Base-by-base conservation (phyloP, 2,113 vertebrate species). In the Pachypanchax playfairii region DNA sequence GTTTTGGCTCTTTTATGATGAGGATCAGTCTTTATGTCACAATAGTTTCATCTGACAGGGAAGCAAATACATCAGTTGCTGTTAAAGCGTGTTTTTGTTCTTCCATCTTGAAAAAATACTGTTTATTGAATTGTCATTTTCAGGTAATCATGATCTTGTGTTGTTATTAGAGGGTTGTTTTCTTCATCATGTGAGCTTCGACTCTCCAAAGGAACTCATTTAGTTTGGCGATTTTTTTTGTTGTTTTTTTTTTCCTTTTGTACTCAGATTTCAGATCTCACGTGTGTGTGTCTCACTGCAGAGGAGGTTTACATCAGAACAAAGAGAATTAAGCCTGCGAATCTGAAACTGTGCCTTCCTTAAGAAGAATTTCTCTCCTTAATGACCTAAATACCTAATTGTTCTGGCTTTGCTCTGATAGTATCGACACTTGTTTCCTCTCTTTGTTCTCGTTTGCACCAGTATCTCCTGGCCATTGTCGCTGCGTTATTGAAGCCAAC, bases 371-470 rank as follows among this genome's bases (percentile, higher is more conserved):
- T 75, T 52, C 63, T 55, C 14, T 26, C 38, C 55, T 59, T 71
- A 63, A 74, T 74, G 62, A 65, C 68, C 48, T 18, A 69, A 39
- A 65, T 48, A 21, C 17, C 53, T 60, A 24, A 64, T 63, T 65
- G 31, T 5, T 33, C 49, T 44, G 49, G 56, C 69, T 65, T 56
- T 42, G 26, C 26, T 62, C 54, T 48, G 42, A 79, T 46, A 50
- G 31, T 60, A 66, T 62, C 38, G 48, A 59, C 55, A 73, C 54
- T 31, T n/a, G n/a, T n/a, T 60, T 62, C 52, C 36, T 54, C 4
- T 22, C 52, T 68, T 39, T 20, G 43, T 29, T 71, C 26, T 22
- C 21, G 67, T 58, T 64, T 33, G 22, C 44, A 25, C 26, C 9
- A 20, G 44, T 39, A 28, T 17, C 8, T 20, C 11, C 35, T 42